Base-by-base conservation (phyloP, 2,888 invertebrate species). In the Alcis repandata region DNA sequence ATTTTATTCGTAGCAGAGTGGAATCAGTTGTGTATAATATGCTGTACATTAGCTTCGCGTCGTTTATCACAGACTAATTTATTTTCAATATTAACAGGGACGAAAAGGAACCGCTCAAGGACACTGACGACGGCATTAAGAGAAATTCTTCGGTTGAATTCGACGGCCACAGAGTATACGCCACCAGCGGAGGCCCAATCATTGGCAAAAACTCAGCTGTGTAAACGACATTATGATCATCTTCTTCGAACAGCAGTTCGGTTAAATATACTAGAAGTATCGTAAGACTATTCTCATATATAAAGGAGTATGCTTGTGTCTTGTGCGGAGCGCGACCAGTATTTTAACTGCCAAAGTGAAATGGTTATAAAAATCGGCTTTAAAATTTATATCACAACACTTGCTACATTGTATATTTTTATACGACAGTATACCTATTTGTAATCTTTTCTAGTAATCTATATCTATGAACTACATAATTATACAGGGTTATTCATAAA, bases 181-280 rank as follows among this genome's bases (percentile, higher is more conserved):
- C 97, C 45, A 97, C 97, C 81, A 96, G 97, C 65, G 97, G 97
- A 67, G 97, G 97, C 64, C 96, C 96, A 77, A 95, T 97, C 77
- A 97, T 97, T 80, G 97, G 97, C 76, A 97, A 98, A 92, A 97
- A 98, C 87, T 98, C 98, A n/a, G 97, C 97, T 59, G 98, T 98
- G 77, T 97, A 94, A 89, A 74, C 48, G 57, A 32, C 15, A 59
- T 27, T 53, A 17, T 0, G 15, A 17, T 19, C 11, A 4, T 27
- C 54, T 58, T 48, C 17, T 49, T 51, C 32, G 38, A 27, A 58
- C 49, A n/a, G 4, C 20, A 41, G 11, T 52, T 54, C 20, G 11
- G 13, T 43, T 38, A 48, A 15, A 38, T 41, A 15, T 58, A 38
- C 13, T 41, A 59, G 41, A 19, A 45, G 41, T 57, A 45, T 54